phyloP scores from a whole-genome alignment of 1,140 invertebrate species.

The Drosophila bifasciata region DNA sequence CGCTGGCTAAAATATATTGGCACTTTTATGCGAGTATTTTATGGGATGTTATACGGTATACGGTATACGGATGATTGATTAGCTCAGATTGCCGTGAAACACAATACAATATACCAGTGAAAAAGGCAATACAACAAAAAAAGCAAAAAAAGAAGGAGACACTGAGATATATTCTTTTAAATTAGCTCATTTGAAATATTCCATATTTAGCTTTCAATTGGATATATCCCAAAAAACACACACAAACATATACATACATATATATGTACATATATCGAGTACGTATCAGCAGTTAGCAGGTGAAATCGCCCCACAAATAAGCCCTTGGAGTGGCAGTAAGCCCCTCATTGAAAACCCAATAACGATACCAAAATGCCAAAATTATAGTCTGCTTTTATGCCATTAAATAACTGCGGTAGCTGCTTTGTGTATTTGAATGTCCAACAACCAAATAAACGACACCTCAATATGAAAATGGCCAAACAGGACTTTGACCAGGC shows the following conservation, averaged over 20 bases:
- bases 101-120: slow-evolving; percentile 37
- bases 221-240: no score
- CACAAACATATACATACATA: no score
- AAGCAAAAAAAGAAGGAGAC: slow-evolving; percentile 3
- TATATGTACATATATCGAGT: no score
- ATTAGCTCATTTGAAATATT: slow-evolving; percentile 4
- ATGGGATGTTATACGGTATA: slow-evolving; percentile 5
- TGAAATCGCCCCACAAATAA: neutral
- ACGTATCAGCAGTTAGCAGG: no score
- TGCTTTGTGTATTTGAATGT: slow-evolving; percentile 9
- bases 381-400: slow-evolving; percentile 34
- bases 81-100: slow-evolving; percentile 61
- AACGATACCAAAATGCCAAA: slow-evolving; percentile 15
- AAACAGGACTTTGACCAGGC: slow-evolving; percentile 17
- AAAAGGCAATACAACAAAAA: slow-evolving; percentile 29
- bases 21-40: slow-evolving; percentile 18
- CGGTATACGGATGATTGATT: slow-evolving; percentile 65
- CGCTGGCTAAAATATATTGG: slow-evolving; percentile 32
- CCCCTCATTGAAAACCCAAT: slow-evolving; percentile 4
- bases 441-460: slow-evolving; percentile 1
- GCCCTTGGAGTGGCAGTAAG: slow-evolving; percentile 4
- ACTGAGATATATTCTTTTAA: slow-evolving; percentile 6
- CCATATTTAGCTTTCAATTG: no score
- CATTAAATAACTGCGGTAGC: neutral
- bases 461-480: neutral